phyloP scores from a whole-genome alignment of 2,797 vertebrate genomes.

The Smutsia temminckii region DNA sequence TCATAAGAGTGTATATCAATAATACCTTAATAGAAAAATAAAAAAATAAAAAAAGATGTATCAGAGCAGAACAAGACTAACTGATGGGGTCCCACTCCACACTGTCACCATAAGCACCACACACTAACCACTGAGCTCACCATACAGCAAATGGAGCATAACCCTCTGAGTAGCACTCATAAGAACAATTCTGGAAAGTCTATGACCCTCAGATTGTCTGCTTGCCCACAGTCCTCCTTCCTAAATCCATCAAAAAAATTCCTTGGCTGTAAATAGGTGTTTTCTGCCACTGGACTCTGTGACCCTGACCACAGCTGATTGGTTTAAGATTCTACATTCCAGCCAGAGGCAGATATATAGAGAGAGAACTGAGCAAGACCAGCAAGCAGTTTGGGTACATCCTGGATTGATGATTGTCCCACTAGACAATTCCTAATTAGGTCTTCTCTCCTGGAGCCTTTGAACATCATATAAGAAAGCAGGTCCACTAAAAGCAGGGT shows the following conservation, averaged over 20 bases:
- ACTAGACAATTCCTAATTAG: neutral
- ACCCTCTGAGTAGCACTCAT: rapidly evolving
- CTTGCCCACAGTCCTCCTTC: neutral
- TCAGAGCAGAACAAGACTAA: neutral
- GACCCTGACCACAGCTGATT: neutral
- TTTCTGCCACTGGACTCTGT: neutral
- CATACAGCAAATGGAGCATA: neutral
- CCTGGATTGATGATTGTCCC: neutral
- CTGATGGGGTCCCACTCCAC: neutral
- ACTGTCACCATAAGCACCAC: rapidly evolving
- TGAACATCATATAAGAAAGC: neutral
- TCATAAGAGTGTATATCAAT: no score
- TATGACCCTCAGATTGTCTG: neutral
- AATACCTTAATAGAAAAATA: no score
- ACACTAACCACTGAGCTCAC: neutral
- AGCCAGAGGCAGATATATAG: neutral
- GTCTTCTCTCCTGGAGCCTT: neutral
- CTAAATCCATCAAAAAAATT: neutral
- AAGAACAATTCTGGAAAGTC: neutral
- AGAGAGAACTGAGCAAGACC: neutral
- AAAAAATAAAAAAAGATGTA: neutral
- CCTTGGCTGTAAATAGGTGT: neutral
- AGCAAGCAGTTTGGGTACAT: neutral
- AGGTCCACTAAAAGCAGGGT: neutral
- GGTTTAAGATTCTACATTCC: neutral